Conservation (phyloP, 2,888 invertebrate genomes). For the Mylabris sibirica region DNA sequence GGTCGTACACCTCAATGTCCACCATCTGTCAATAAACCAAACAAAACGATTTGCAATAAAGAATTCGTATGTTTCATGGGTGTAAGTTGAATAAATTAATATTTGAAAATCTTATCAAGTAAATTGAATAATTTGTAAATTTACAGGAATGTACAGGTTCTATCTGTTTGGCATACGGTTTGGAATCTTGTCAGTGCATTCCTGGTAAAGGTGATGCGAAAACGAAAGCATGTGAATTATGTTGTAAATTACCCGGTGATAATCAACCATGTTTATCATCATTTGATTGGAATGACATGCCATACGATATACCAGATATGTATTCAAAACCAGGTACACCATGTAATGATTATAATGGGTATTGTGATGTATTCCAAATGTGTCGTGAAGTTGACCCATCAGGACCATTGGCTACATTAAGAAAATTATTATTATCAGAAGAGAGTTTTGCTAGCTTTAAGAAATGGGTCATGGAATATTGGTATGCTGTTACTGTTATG, state of each 20-base stretch:
- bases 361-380: constrained; percentile 75
- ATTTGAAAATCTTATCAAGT: background rate
- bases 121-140: background rate
- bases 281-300: constrained; percentile 87
- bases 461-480: constrained; percentile 86
- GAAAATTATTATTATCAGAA: constrained; percentile 85
- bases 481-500: constrained; percentile 87
- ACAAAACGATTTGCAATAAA: constrained; percentile 95
- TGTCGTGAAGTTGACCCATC: constrained; percentile 94
- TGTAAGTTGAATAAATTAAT: constrained; percentile 66
- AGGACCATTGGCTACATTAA: constrained; percentile 87
- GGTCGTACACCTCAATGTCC: constrained; percentile 91
- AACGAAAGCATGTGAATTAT: constrained; percentile 90
- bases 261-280: constrained; percentile 86
- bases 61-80: constrained; percentile 98
- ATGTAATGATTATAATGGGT: constrained; percentile 92
- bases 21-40: constrained; percentile 87
- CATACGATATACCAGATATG: constrained; percentile 92
- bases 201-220: constrained; percentile 80
- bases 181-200: constrained; percentile 95
- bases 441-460: constrained; percentile 89
- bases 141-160: constrained; percentile 92
- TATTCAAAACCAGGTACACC: constrained; percentile 93
- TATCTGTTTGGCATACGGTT: constrained; percentile 95
- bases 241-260: constrained; percentile 87